Evolutionary conservation across 2,888 invertebrate genomes (phyloP), one percentile per base, ranked within the genome.

Genomic region (Pseudanteris insignis): DNA sequence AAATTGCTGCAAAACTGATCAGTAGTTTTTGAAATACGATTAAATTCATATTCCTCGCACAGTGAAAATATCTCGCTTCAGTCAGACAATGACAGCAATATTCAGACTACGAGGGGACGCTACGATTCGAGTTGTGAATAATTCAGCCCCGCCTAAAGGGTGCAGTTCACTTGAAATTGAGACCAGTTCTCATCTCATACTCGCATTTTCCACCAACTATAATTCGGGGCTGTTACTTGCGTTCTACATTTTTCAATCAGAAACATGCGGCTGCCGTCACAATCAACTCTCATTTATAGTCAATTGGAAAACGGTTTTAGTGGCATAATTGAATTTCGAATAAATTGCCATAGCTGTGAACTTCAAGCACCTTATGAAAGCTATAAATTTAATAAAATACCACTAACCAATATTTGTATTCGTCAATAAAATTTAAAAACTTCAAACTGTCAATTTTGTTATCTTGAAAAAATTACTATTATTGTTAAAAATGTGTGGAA

Each of bases 241-340:
- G 46, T 55, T 47, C 34, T 34, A 58, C 72, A 76, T 75, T 76
- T 77, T 77, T 76, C 77, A 77, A 77, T 77, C 76, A 76, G 72
- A 75, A 73, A 69, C 40, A 40, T 8, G 47, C 40, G 40, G 28
- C 28, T 34, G 10, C 26, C 18, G 24, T 33, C 32, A 47, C 14
- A 28, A 46, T 29, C 28, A 7, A 25, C 40, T 47, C 40, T 47
- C 33, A 40, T 34, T 47, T 47, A 40, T 32, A 47, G 33, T 46
- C 55, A 40, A 55, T 46, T 15, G 46, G 11, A 40, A 37, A 47
- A 24, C 28, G 25, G 30, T 55, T 55, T 43, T 25, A 47, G 38
- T 40, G 33, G 34, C 18, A 10, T 29, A 47, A 54, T 54, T 46
- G 28, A 54, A 38, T n/a, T n/a, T n/a, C n/a, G n/a, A n/a, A n/a